Evolutionary conservation across 2,797 vertebrate genomes (phyloP).

Genomic region (Aselliscus stoliczkanus): DNA sequence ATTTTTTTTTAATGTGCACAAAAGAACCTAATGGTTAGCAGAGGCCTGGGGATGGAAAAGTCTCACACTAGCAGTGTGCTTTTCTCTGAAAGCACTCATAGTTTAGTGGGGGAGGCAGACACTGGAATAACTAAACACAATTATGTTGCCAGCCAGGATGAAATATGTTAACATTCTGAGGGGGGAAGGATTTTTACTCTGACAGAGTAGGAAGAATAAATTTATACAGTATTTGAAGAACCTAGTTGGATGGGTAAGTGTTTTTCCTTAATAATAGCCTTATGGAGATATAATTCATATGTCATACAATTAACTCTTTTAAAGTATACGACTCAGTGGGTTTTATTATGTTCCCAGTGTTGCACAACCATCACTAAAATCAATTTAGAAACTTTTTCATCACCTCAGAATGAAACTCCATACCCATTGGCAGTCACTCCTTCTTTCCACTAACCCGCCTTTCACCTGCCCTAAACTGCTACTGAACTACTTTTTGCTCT

Average conservation of each 20-base stretch:
- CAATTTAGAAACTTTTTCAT: background rate
- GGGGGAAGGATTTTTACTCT: background rate
- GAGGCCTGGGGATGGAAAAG: background rate
- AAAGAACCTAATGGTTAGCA: background rate
- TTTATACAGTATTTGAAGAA: background rate
- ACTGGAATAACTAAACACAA: background rate
- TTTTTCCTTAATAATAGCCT: background rate
- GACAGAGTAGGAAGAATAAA: background rate
- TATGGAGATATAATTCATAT: background rate
- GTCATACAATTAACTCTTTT: background rate
- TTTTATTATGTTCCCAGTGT: background rate
- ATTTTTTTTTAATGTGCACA: background rate
- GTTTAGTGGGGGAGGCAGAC: background rate
- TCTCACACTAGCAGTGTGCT: background rate
- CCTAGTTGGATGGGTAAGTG: background rate
- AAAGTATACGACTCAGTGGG: background rate
- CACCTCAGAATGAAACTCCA: background rate
- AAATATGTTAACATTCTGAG: background rate
- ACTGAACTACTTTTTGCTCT: background rate
- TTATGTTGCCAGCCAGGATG: background rate
- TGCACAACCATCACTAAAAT: background rate
- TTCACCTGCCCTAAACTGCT: background rate
- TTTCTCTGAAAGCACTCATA: conserved; percentile 20
- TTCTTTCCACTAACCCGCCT: background rate
- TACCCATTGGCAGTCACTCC: background rate